These are phyloP conservation scores for Diplosoma virens DNA, from an alignment of 23 tunicate genomes.

Conservation along the genomic window DNA sequence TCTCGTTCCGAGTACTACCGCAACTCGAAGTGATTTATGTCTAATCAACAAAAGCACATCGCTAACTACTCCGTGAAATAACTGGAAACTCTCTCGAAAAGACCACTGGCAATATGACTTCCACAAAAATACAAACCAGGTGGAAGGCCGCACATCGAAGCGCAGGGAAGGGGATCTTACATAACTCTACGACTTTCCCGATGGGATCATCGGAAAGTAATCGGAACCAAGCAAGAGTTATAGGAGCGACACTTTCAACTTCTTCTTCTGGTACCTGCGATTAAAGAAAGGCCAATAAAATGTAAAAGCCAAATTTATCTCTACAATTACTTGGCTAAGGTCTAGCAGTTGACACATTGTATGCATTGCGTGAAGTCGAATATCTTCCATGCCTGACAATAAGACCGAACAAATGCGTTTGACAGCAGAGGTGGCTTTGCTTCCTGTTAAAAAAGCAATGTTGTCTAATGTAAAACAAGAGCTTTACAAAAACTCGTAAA, in stretches of 20 bases:
- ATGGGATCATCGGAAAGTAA: conserved; percentile 57
- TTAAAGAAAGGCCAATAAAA: background rate
- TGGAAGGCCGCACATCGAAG: conserved; percentile 66
- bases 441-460: background rate
- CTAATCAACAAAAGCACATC: too few species aligned
- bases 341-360: conserved; percentile 59
- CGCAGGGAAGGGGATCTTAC: conserved; percentile 61
- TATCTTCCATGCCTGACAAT: conserved; percentile 35
- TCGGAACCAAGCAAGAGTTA: conserved; percentile 60
- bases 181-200: conserved; percentile 37
- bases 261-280: conserved; percentile 3
- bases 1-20: too few species aligned
- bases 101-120: background rate
- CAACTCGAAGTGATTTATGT: too few species aligned
- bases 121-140: conserved; percentile 21
- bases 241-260: conserved; percentile 11
- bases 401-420: conserved; percentile 36
- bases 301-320: background rate
- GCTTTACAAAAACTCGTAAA: too few species aligned
- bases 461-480: too few species aligned
- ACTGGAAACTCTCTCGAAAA: too few species aligned
- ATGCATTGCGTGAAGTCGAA: conserved; percentile 49
- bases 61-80: too few species aligned
- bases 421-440: conserved; percentile 4
- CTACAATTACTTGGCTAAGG: background rate